Evolutionary conservation across 2,113 vertebrate species (phyloP).

Genomic region (Melanotaenia duboulayi): DNA sequence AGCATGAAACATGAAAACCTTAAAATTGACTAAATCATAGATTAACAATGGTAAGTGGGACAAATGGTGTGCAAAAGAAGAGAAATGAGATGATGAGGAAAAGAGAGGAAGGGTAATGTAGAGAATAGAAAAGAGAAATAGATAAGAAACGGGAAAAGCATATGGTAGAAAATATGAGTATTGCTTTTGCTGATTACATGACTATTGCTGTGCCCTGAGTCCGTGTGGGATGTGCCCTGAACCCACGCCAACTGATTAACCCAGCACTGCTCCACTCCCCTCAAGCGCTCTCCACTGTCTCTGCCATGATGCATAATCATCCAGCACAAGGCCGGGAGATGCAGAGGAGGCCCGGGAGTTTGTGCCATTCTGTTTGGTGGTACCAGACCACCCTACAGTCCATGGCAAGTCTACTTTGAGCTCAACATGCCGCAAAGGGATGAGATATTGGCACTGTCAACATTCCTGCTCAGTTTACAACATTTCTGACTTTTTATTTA

Average conservation of each 20-base stretch:
- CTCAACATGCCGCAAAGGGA: conserved; percentile 55
- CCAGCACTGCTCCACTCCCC: conserved; percentile 85
- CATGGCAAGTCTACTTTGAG: conserved; percentile 51
- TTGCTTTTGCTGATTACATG: conserved; percentile 89
- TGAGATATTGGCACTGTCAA: conserved; percentile 58
- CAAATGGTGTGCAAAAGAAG: conserved; percentile 3
- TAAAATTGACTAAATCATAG: neutral
- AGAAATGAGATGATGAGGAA: conserved; percentile 12
- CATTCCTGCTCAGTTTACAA: conserved; percentile 41
- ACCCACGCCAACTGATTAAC: conserved; percentile 90
- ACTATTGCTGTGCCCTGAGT: conserved; percentile 88
- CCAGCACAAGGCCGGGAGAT: conserved; percentile 64
- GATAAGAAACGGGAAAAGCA: conserved; percentile 61
- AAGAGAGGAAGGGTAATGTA: conserved; percentile 21
- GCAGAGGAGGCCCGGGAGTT: conserved; percentile 53
- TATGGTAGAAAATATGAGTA: conserved; percentile 75
- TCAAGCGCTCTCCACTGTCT: conserved; percentile 81
- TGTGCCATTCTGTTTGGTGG: conserved; percentile 72
- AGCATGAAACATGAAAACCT: too few relatives aligned
- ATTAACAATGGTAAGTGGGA: neutral
- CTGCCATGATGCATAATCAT: conserved; percentile 76
- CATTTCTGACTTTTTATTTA: conserved; percentile 64
- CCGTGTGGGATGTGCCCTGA: conserved; percentile 92
- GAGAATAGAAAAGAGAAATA: conserved; percentile 11
- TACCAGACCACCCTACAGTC: conserved; percentile 67